Conservation (phyloP, 2,113 vertebrate species). For the Spea bombifrons region DNA sequence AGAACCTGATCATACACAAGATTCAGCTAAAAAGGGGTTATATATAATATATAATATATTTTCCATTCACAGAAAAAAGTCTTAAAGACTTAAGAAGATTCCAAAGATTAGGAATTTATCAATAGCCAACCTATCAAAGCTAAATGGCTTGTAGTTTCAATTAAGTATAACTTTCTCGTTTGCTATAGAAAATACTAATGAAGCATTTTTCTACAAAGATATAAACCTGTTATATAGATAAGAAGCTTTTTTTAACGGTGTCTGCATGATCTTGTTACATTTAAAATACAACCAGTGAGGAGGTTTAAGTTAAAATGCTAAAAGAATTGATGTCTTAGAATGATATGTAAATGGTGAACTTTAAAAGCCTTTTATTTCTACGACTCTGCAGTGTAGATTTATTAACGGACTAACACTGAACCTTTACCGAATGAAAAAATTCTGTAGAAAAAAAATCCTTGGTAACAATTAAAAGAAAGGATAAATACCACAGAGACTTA, state of each 20-base stretch:
- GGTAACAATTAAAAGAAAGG: no score
- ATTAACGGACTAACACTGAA: slow-evolving; percentile 11
- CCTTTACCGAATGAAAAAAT: background rate
- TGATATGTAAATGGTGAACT: slow-evolving; percentile 26
- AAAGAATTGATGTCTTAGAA: slow-evolving; percentile 11
- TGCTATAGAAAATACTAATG: no score
- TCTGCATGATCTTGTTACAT: no score
- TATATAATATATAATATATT: background rate
- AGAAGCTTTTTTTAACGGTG: no score
- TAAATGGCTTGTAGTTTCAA: no score
- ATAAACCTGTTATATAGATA: no score
- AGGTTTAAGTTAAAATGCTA: slow-evolving; percentile 20
- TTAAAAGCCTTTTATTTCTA: slow-evolving; percentile 13
- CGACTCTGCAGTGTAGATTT: slow-evolving; percentile 14
- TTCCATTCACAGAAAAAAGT: background rate
- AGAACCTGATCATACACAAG: slow-evolving; percentile 19
- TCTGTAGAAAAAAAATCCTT: background rate
- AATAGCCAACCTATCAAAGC: no score
- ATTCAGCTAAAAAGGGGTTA: background rate
- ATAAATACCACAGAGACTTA: no score
- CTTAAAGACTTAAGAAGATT: no score
- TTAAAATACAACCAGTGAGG: background rate
- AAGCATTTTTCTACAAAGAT: no score
- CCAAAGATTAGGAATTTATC: no score
- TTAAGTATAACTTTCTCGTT: no score